Conservation (phyloP, 2,113 vertebrate species). For the Elgaria multicarinata region DNA sequence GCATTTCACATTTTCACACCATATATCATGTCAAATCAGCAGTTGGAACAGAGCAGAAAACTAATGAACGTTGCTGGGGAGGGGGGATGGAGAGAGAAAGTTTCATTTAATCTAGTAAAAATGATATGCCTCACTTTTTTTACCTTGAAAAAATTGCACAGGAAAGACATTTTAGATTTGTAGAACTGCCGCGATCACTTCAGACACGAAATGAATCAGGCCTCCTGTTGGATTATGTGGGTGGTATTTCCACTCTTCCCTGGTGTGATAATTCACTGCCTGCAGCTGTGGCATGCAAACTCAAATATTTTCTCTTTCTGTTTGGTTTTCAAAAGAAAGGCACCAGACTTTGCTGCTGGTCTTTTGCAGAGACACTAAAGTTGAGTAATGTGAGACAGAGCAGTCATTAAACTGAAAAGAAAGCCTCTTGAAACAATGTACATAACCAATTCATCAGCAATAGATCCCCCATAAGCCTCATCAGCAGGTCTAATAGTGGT, state of each 20-base stretch:
- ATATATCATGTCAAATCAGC: constrained; percentile 34
- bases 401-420: constrained; percentile 40
- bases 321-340: constrained; percentile 60
- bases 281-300: constrained; percentile 64
- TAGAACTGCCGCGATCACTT: constrained; percentile 63
- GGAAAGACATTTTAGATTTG: constrained; percentile 73
- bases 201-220: constrained; percentile 76
- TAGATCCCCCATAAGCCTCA: neutral
- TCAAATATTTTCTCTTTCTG: constrained; percentile 69
- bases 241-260: constrained; percentile 73
- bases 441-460: neutral
- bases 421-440: constrained; percentile 40
- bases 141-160: constrained; percentile 66
- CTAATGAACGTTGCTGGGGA: constrained; percentile 29
- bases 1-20: constrained; percentile 22
- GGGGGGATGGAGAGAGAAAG: constrained; percentile 41
- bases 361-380: constrained; percentile 50
- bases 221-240: constrained; percentile 70
- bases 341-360: constrained; percentile 32
- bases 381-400: constrained; percentile 48
- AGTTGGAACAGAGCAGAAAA: constrained; percentile 40
- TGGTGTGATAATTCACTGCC: constrained; percentile 73
- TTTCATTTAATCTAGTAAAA: constrained; percentile 55
- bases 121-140: constrained; percentile 43
- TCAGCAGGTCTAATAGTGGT: neutral